These are phyloP conservation scores for Selenia dentaria DNA, from an alignment of 2,888 invertebrate species.

Conservation along the genomic window DNA sequence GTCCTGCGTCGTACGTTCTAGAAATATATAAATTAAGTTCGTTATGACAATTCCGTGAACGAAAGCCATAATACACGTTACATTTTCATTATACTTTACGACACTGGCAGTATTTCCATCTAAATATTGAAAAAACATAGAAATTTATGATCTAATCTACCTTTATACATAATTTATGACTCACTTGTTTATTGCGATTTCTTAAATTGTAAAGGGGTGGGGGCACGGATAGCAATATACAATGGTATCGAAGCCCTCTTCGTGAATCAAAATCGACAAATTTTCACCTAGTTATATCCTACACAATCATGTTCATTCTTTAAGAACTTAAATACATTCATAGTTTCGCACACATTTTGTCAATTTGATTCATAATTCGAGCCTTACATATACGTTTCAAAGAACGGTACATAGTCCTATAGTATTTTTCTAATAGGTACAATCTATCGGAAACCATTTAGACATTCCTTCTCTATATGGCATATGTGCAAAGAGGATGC, in stretches of 20 bases:
- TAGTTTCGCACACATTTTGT: not conserved
- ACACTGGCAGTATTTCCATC: slow-evolving; percentile 74
- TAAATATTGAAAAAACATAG: slow-evolving; percentile 79
- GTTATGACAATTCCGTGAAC: slow-evolving; percentile 25
- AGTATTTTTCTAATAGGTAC: slow-evolving; percentile 15
- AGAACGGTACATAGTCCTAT: slow-evolving; percentile 11
- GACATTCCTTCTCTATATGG: slow-evolving; percentile 10
- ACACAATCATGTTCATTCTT: slow-evolving; percentile 21
- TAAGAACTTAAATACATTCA: not conserved
- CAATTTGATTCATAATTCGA: slow-evolving; percentile 5
- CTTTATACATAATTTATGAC: slow-evolving; percentile 65
- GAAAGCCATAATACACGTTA: slow-evolving; percentile 34
- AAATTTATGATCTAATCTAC: slow-evolving; percentile 76
- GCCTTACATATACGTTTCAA: slow-evolving; percentile 23
- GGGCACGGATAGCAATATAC: slow-evolving; percentile 50
- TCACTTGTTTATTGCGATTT: slow-evolving; percentile 77
- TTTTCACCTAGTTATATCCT: slow-evolving; percentile 22
- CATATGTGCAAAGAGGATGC: slow-evolving; percentile 19
- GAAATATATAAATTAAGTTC: slow-evolving; percentile 33
- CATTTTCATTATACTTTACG: slow-evolving; percentile 34
- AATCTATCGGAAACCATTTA: slow-evolving; percentile 15
- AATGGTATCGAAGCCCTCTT: slow-evolving; percentile 37
- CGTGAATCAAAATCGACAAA: slow-evolving; percentile 34
- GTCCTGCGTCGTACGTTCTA: slow-evolving; percentile 20
- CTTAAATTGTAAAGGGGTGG: slow-evolving; percentile 63